phyloP scores from a whole-genome alignment of 2,888 invertebrate genomes.

The Melanostoma mellinum region DNA sequence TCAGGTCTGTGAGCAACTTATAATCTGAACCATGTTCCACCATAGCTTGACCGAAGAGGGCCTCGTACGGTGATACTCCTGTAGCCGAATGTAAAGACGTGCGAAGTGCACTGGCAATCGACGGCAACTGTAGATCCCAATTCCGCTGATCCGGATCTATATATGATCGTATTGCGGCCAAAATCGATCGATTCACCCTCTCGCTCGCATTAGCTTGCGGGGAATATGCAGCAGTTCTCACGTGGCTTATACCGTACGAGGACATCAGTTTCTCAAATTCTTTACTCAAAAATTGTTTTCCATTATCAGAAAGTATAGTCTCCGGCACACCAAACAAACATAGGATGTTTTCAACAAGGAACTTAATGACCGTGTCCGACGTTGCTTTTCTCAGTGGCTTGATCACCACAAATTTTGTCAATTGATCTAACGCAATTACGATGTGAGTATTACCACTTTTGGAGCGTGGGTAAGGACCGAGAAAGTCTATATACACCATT shows the following conservation, averaged over 20 bases:
- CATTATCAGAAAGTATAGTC: no score
- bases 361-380: no score
- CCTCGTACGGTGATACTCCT: conserved; percentile 23
- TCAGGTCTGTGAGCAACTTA: background rate
- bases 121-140: conserved; percentile 10
- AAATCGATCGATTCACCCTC: background rate
- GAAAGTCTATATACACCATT: conserved; percentile 26
- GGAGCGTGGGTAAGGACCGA: conserved; percentile 47
- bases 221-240: conserved; percentile 64
- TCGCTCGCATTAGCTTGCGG: conserved; percentile 1
- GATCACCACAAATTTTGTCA: conserved; percentile 37
- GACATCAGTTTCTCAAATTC: no score
- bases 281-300: no score
- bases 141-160: conserved; percentile 2
- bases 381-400: no score
- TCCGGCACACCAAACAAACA: no score
- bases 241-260: conserved; percentile 47
- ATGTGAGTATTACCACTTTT: conserved; percentile 17
- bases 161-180: conserved; percentile 68
- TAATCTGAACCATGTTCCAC: conserved; percentile 12
- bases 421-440: conserved; percentile 22
- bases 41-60: conserved; percentile 18
- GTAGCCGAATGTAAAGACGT: background rate
- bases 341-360: no score
- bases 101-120: conserved; percentile 11